phyloP scores from a whole-genome alignment of 2,888 invertebrate species.

The Caenorhabditis sinica region DNA sequence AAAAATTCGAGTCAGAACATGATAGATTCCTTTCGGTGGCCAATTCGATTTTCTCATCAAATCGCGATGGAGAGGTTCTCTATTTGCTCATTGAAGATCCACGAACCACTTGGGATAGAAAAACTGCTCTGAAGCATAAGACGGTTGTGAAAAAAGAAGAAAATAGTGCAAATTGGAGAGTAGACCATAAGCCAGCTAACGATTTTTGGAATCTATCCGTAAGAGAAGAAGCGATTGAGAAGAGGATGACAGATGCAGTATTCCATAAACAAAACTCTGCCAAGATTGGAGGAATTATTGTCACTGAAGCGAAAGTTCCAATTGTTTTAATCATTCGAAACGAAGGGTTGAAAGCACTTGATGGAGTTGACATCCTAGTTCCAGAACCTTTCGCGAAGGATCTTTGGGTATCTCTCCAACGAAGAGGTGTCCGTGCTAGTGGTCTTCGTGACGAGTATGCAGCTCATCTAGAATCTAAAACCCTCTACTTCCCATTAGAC shows the following conservation, averaged over 20 bases:
- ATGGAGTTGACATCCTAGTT: constrained; percentile 71
- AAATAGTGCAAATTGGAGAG: not conserved
- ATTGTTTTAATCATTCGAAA: constrained; percentile 67
- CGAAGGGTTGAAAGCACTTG: constrained; percentile 48
- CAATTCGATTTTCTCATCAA: constrained; percentile 47
- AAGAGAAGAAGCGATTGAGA: constrained; percentile 27
- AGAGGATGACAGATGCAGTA: constrained; percentile 39
- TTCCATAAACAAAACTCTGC: constrained; percentile 59
- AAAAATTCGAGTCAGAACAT: constrained; percentile 3
- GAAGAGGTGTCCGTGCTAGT: constrained; percentile 74
- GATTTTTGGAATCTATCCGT: constrained; percentile 50
- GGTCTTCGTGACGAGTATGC: constrained; percentile 76
- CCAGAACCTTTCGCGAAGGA: constrained; percentile 74
- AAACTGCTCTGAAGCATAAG: constrained; percentile 18
- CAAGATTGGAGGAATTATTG: constrained; percentile 47
- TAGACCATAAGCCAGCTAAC: not conserved
- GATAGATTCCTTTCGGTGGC: constrained; percentile 24
- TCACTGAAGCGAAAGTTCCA: constrained; percentile 69
- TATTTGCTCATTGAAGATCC: constrained; percentile 79
- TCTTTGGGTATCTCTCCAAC: constrained; percentile 78
- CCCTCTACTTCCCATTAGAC: constrained; percentile 73
- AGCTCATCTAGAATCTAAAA: constrained; percentile 73
- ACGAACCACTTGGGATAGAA: constrained; percentile 57
- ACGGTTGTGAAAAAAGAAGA: not conserved
- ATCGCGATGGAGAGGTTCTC: constrained; percentile 68